These are phyloP conservation scores for Halcyon senegalensis DNA, from an alignment of 2,113 vertebrate genomes.

Conservation along the genomic window DNA sequence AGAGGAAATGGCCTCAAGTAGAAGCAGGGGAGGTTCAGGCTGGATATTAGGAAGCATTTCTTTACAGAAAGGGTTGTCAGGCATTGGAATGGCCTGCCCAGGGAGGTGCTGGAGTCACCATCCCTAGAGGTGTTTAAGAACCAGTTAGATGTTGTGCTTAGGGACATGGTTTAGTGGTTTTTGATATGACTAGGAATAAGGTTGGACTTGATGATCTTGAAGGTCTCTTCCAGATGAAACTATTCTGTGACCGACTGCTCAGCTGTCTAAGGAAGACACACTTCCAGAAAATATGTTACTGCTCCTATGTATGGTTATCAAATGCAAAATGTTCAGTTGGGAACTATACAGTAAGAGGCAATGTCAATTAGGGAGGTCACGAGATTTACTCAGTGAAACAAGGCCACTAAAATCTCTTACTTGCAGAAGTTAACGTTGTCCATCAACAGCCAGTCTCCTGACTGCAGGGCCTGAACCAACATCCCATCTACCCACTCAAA, in stretches of 20 bases:
- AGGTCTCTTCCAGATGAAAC: too few species aligned
- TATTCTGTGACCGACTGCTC: neutral
- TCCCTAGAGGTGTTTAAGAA: too few species aligned
- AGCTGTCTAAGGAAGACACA: neutral
- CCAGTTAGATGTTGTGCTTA: too few species aligned
- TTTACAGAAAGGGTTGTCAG: too few species aligned
- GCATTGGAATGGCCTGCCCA: too few species aligned
- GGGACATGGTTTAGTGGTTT: too few species aligned
- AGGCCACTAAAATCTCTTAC: slow-evolving; percentile 69
- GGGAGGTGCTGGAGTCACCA: too few species aligned
- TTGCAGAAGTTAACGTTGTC: slow-evolving; percentile 99
- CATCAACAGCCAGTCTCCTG: slow-evolving; percentile 97
- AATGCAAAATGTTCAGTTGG: neutral
- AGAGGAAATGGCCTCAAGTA: too few species aligned
- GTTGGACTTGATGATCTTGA: too few species aligned
- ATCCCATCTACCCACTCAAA: slow-evolving; percentile 98
- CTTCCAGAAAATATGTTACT: neutral
- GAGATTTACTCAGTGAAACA: neutral
- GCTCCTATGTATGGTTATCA: neutral
- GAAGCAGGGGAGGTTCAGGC: too few species aligned
- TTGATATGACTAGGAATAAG: too few species aligned
- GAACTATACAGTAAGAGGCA: neutral
- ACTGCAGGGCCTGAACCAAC: slow-evolving; percentile 89
- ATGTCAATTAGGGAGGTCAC: neutral
- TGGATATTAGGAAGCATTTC: too few species aligned